These are phyloP conservation scores for Pterocles burchelli DNA, from an alignment of 2,113 vertebrate genomes.

Conservation along the genomic window DNA sequence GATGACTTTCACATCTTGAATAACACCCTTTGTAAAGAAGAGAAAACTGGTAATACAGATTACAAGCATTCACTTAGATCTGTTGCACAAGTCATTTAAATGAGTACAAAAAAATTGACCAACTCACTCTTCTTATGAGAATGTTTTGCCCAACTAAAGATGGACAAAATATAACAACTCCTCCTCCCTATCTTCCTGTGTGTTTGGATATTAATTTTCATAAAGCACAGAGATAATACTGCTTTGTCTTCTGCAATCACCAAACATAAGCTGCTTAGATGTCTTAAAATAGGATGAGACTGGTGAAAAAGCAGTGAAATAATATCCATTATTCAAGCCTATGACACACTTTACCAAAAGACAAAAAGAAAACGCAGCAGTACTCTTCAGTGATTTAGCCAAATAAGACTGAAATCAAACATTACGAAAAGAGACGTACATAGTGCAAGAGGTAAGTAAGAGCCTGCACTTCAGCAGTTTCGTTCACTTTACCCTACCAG, in stretches of 20 bases:
- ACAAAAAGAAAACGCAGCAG: not conserved
- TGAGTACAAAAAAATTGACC: not conserved
- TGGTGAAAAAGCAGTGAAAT: not conserved
- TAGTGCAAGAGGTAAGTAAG: not conserved
- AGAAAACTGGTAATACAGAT: constrained; percentile 60
- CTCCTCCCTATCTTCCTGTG: not conserved
- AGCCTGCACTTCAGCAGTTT: not conserved
- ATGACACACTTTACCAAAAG: not conserved
- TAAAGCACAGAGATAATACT: not conserved
- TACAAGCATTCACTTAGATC: not conserved
- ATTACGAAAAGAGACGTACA: not conserved
- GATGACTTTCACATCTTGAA: constrained; percentile 93
- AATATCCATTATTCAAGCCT: not conserved
- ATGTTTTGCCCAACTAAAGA: not conserved
- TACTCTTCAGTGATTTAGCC: not conserved
- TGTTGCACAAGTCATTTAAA: not conserved
- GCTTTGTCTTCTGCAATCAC: not conserved
- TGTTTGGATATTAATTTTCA: not conserved
- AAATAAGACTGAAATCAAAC: constrained; percentile 10
- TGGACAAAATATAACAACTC: not conserved
- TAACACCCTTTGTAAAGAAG: constrained; percentile 84
- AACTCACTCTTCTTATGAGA: not conserved
- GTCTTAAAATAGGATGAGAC: not conserved
- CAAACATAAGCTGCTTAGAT: constrained; percentile 28
- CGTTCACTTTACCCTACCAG: not conserved